Base-by-base conservation (phyloP, 2,797 vertebrate species). In the Triplophysa yarkandensis region DNA sequence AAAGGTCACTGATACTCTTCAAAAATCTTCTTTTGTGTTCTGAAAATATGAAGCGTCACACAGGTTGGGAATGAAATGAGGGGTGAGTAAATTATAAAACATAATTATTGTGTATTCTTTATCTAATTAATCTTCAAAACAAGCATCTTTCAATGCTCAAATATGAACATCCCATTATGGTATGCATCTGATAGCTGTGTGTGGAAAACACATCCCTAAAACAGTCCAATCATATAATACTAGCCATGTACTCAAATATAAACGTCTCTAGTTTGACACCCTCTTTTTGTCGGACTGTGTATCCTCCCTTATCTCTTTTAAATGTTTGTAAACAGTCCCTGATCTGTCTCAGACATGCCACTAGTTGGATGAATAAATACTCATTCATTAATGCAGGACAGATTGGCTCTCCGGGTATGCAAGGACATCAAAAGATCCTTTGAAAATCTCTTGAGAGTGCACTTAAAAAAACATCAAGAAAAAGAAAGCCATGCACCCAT, bases 321-420 rank as follows among this genome's bases (percentile, higher is more conserved):
- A 77, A 72, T 79, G 65, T 72, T 76, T 70, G 72, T 63, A 70
- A 67, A 80, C 32, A 52, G 32, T 65, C 32, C 62, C 54, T 70
- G 46, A 69, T 55, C 72, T 70, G 50, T 41, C 16, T 19, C 2
- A 62, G 34, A 25, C 7, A 13, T 16, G 39, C 27, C 46, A 5
- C 21, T 4, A 1, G 55, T 58, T 65, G 60, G 39, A 30, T 44
- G 41, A 68, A 55, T 39, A 57, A 69, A 62, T 48, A 67, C 30
- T 21, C n/a, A 61, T 69, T 68, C 64, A 77, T 81, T 76, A 62
- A 76, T 52, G 55, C 48, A 61, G 58, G 77, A 77, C 54, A 63
- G 57, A 76, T 64, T 68, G 64, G 61, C 28, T 75, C 48, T 66
- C 68, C 4, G 21, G 43, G 28, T 68, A 27, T 39, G 27, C 19